A percentile compares a stretch with the other conserved stretches of the same genome.
Conservation (phyloP, 2,113 vertebrate species). For the Bujurquina vittata region DNA sequence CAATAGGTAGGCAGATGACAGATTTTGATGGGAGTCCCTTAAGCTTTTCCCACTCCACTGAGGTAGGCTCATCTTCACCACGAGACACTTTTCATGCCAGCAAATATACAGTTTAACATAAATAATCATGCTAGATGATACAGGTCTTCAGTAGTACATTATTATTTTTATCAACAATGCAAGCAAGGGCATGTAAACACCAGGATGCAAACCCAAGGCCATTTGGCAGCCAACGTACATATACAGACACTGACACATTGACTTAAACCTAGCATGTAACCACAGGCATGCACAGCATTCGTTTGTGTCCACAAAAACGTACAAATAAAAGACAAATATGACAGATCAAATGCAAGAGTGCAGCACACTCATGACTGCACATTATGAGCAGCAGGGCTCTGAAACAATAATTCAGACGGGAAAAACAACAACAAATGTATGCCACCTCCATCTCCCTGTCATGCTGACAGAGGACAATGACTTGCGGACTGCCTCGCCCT, state of each 20-base stretch:
- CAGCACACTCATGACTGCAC: background rate
- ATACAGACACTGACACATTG: background rate
- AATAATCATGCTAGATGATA: background rate
- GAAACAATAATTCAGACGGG: background rate
- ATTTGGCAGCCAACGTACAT: background rate
- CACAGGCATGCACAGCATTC: background rate
- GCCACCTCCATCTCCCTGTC: background rate
- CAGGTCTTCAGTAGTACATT: background rate
- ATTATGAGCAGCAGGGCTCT: background rate
- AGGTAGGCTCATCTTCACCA: too few species aligned
- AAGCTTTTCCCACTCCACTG: too few species aligned
- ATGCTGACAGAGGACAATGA: constrained; percentile 62
- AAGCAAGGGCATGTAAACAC: background rate
- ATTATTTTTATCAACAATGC: background rate
- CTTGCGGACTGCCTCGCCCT: constrained; percentile 41
- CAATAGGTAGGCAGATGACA: background rate
- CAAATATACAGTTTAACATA: background rate
- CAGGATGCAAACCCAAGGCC: background rate
- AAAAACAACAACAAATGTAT: background rate
- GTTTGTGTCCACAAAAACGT: background rate
- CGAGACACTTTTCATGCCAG: background rate
- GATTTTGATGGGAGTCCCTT: background rate
- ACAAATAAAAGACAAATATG: background rate
- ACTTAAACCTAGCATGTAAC: background rate
- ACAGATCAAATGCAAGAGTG: background rate